These are phyloP conservation scores for Caenorhabditis doughertyi DNA, from an alignment of 2,888 invertebrate species.

Conservation along the genomic window DNA sequence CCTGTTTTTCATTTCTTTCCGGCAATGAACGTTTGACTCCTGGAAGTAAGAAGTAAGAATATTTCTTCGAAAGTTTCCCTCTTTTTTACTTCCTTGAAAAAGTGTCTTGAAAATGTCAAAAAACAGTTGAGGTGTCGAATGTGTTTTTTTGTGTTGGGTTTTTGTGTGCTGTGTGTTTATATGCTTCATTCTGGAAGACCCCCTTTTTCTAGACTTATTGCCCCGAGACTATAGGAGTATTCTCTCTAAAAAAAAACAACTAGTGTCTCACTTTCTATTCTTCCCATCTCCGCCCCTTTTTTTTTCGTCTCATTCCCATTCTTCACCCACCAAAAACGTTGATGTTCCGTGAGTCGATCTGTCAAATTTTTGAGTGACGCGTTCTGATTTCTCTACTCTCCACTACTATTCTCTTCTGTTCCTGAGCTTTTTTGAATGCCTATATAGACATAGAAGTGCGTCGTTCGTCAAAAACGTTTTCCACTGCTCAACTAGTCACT, in stretches of 20 bases:
- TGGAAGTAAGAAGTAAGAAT: neutral
- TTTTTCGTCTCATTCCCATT: constrained; percentile 16
- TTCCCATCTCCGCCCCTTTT: neutral
- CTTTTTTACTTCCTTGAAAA: constrained; percentile 24
- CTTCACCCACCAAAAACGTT: constrained; percentile 13
- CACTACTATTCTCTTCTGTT: neutral
- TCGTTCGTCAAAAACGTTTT: constrained; percentile 33
- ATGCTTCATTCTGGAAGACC: constrained; percentile 14
- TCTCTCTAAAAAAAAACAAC: constrained; percentile 22
- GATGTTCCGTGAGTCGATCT: constrained; percentile 56
- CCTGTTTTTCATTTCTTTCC: constrained; percentile 8
- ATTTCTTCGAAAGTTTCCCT: constrained; percentile 11
- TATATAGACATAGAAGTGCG: constrained; percentile 27
- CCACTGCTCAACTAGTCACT: constrained; percentile 19
- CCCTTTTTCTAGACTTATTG: constrained; percentile 8
- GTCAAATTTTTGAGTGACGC: constrained; percentile 56
- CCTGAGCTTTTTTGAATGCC: constrained; percentile 19
- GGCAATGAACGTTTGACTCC: constrained; percentile 4
- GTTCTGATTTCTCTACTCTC: constrained; percentile 47
- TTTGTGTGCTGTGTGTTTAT: constrained; percentile 1
- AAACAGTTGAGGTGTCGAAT: constrained; percentile 8
- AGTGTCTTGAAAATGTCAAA: constrained; percentile 6
- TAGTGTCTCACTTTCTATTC: constrained; percentile 1
- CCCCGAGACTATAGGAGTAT: constrained; percentile 12
- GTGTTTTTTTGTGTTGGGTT: neutral